Evolutionary conservation across 2,797 vertebrate species (phyloP).

Genomic region (Eremophila alpestris): DNA sequence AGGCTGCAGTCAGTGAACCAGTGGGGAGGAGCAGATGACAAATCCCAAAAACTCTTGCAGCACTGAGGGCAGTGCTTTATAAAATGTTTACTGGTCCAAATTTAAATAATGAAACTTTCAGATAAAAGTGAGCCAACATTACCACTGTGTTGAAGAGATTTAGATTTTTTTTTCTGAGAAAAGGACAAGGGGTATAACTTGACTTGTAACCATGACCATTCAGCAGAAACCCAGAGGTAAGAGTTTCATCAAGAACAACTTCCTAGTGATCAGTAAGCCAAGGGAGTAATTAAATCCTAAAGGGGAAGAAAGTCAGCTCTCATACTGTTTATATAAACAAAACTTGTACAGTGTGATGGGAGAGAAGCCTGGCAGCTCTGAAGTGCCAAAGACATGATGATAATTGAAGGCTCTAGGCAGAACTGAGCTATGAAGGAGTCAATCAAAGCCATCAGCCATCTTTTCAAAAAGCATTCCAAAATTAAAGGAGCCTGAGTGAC

Average conservation of each 20-base stretch:
- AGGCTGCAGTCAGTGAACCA: not conserved
- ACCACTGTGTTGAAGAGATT: not conserved
- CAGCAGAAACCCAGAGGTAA: not conserved
- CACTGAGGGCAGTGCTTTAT: not conserved
- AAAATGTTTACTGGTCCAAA: not conserved
- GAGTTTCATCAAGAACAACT: not conserved
- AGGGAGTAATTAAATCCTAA: not conserved
- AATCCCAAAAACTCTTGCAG: accelerated
- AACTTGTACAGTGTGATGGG: not conserved
- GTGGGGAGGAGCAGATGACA: accelerated
- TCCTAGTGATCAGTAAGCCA: not conserved
- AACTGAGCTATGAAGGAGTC: not conserved
- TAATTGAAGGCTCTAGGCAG: not conserved
- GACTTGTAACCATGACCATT: not conserved
- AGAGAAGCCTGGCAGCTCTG: not conserved
- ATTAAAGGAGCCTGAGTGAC: not conserved
- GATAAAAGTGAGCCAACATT: not conserved
- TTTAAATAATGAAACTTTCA: not conserved
- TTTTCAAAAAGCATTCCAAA: not conserved
- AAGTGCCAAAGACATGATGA: not conserved
- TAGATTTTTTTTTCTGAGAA: not conserved
- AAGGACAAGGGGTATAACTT: not conserved
- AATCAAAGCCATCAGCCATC: not conserved
- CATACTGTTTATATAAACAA: not conserved
- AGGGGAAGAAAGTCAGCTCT: not conserved